Base-by-base conservation (phyloP, 2,113 vertebrate genomes). In the Petrocephalus zakoni region DNA sequence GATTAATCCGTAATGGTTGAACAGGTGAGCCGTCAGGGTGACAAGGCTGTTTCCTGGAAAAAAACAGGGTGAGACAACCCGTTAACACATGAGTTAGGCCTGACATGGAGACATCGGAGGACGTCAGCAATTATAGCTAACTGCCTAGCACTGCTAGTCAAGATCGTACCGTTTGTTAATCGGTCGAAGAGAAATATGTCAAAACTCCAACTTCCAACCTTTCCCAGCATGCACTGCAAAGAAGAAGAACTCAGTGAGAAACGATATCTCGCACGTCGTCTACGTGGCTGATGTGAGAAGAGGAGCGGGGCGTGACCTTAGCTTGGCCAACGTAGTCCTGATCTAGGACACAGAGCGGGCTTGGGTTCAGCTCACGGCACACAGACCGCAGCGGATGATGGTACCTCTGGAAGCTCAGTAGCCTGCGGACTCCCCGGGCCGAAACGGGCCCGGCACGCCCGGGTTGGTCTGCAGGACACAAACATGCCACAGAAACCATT, bases 151-250 rank as follows among this genome's bases (percentile, higher is more conserved):
- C 83, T 34, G 0, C 22, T 52, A 46, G 9, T 22, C 34, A 19
- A 87, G 86, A 89, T 94, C 96, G 96, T 95, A 97, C 97, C 97
- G 87, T 97, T 97, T 93, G 97, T 97, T 93, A 97, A 93, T 93
- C 96, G 96, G 92, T 97, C 96, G 94, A 97, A 97, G 92, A 97
- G 95, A 95, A 97, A 97, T 91, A 97, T 96, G 94, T 97, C 96
- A 95, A 97, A 97, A 94, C 96, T 96, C 97, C 97, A 97, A 90
- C 93, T 96, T 92, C 95, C 97, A 94, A 96, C 96, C 93, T 96
- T 97, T 92, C 96, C 95, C 93, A 97, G 93, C 97, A 97, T 97
- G 94, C 96, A 96, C 97, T 97, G 94, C 94, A 97, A 92, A 51
- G 17, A 75, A 52, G 95, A 89, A 87, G 94, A 95, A 93, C 84